Evolutionary conservation across 2,113 vertebrate genomes (phyloP), one percentile per base, ranked within the genome.

Genomic region (Eubucco bourcierii): DNA sequence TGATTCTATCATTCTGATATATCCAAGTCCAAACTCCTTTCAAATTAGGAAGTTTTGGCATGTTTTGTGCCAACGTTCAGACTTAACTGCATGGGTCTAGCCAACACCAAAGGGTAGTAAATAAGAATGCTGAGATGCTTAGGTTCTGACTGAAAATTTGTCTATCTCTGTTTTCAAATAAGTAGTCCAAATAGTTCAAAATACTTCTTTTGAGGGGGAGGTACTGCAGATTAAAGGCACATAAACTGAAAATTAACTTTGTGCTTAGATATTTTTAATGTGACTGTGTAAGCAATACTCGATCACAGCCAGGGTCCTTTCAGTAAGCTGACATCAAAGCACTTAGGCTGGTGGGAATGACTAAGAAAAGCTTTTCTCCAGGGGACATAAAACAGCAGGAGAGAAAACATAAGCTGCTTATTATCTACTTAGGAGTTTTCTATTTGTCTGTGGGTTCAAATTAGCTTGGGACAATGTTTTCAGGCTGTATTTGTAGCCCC

Each of bases 1-100:
- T n/a, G n/a, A n/a, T n/a, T n/a, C n/a, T 27, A 28, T 19, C 0
- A 0, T 76, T 68, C 23, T 68, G n/a, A 11, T 25, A 46, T 8
- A 23, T 15, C 4, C 15, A 29, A 31, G 28, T 16, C 25, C 44
- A 59, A 60, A 9, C n/a, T 58, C 7, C 80, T 74, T 41, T 56
- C 17, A 21, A 7, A 10, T 53, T 39, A 21, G 53, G 55, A 31
- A 20, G 7, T 34, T n/a, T 67, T 76, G n/a, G 13, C 14, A 4
- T 20, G 4, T 75, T 72, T 84, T 60, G 15, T 23, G 15, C 7
- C 19, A 31, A 31, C 61, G 19, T 6, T 13, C 12, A 17, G n/a
- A 27, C 12, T 44, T 76, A 53, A 64, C 8, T 44, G 21, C 17
- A 28, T 9, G 41, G 25, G 58, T 52, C 18, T 64, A 60, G 64